Conservation (phyloP, 2,113 vertebrate species). For the Reinhardtius hippoglossoides region DNA sequence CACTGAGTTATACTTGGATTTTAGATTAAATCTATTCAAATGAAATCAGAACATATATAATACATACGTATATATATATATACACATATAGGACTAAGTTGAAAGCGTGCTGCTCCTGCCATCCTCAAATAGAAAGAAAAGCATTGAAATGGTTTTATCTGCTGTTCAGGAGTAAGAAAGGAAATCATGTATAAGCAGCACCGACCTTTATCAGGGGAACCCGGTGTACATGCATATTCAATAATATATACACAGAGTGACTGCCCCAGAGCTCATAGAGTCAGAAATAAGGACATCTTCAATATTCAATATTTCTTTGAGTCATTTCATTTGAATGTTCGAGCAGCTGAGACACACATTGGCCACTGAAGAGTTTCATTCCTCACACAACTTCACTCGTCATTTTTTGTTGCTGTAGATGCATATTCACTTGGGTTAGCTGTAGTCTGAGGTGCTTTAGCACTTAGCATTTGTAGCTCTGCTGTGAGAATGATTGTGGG, state of each 20-base stretch:
- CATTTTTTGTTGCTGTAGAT: too few relatives aligned
- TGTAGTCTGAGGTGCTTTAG: too few relatives aligned
- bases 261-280: neutral
- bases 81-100: too few relatives aligned
- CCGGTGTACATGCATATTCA: neutral
- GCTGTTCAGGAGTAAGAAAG: neutral
- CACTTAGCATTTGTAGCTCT: too few relatives aligned
- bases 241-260: slow-evolving; percentile 10
- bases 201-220: too few relatives aligned
- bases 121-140: neutral
- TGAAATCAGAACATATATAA: neutral
- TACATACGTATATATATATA: neutral
- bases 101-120: neutral
- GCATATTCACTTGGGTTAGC: too few relatives aligned
- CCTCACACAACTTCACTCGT: neutral
- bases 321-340: neutral
- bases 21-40: too few relatives aligned
- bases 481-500: too few relatives aligned
- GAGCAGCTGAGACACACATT: neutral
- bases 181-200: too few relatives aligned
- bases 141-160: neutral
- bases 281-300: slow-evolving; percentile 9
- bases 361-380: neutral
- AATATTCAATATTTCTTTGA: neutral
- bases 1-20: too few relatives aligned